phyloP scores from a whole-genome alignment of 1,140 invertebrate species.

The Trichoplusia ni region DNA sequence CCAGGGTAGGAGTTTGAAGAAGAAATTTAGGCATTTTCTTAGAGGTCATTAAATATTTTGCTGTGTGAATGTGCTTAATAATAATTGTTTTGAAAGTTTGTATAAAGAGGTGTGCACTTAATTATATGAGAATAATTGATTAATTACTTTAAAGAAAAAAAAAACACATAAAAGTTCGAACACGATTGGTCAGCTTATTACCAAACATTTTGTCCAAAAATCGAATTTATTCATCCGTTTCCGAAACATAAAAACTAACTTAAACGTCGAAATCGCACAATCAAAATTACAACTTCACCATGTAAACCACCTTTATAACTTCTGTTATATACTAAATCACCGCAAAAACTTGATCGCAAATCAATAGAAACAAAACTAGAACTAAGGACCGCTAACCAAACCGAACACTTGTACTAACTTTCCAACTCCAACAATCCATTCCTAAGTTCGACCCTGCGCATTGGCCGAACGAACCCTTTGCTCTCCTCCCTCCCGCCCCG shows the following conservation, averaged over 20 bases:
- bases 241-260: too few relatives aligned
- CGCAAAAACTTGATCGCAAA: conserved; percentile 33
- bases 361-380: conserved; percentile 37
- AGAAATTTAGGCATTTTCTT: too few relatives aligned
- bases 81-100: too few relatives aligned
- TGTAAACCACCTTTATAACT: neutral
- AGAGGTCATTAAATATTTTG: too few relatives aligned
- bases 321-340: conserved; percentile 13
- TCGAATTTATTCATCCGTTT: too few relatives aligned
- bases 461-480: conserved; percentile 64
- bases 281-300: neutral
- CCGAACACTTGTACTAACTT: conserved; percentile 54
- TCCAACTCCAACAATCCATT: conserved; percentile 53
- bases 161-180: too few relatives aligned
- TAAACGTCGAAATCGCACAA: neutral
- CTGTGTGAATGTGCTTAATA: too few relatives aligned
- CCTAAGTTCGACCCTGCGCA: conserved; percentile 69
- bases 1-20: conserved; percentile 51
- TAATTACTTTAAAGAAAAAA: too few relatives aligned
- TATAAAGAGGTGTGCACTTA: too few relatives aligned
- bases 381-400: conserved; percentile 53
- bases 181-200: too few relatives aligned
- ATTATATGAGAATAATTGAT: too few relatives aligned
- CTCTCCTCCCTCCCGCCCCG: conserved; percentile 41
- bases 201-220: too few relatives aligned